Evolutionary conservation across 2,888 invertebrate genomes (phyloP).

Genomic region (Pilophorus perplexus): DNA sequence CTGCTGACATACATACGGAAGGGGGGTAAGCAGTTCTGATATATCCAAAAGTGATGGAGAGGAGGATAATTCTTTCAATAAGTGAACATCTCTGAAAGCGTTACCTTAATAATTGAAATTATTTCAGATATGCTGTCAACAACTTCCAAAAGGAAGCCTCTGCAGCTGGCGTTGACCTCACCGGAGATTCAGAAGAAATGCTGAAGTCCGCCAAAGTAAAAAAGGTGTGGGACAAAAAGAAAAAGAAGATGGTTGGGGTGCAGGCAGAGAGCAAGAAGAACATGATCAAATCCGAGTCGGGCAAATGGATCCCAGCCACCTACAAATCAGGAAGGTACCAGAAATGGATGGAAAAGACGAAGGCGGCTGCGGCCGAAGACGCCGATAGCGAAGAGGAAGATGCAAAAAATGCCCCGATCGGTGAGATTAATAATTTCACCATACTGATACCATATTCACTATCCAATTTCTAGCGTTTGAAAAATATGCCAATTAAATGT

Average conservation of each 20-base stretch:
- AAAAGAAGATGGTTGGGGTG: constrained; percentile 87
- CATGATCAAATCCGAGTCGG: constrained; percentile 93
- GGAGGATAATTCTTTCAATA: no score
- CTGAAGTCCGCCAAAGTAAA: constrained; percentile 53
- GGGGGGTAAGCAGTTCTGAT: constrained; percentile 62
- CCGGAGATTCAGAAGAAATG: constrained; percentile 72
- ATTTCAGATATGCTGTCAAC: constrained; percentile 70
- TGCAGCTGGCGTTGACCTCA: constrained; percentile 76
- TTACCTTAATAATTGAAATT: no score
- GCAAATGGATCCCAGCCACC: constrained; percentile 87
- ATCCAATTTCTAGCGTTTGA: no score
- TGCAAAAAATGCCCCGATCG: no score
- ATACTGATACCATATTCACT: no score
- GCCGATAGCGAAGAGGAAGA: constrained; percentile 53
- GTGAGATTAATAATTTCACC: no score
- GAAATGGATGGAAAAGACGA: constrained; percentile 78
- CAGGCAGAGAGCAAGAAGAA: constrained; percentile 57
- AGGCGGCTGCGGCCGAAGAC: constrained; percentile 56
- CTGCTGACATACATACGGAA: constrained; percentile 82
- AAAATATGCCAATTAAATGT: no score
- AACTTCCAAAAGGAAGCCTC: constrained; percentile 76
- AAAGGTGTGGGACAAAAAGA: constrained; percentile 89
- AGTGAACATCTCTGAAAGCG: no score
- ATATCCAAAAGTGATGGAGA: no score
- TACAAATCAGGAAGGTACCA: constrained; percentile 89